These are phyloP conservation scores for Patella depressa DNA, from an alignment of 2,888 invertebrate genomes.

Conservation along the genomic window DNA sequence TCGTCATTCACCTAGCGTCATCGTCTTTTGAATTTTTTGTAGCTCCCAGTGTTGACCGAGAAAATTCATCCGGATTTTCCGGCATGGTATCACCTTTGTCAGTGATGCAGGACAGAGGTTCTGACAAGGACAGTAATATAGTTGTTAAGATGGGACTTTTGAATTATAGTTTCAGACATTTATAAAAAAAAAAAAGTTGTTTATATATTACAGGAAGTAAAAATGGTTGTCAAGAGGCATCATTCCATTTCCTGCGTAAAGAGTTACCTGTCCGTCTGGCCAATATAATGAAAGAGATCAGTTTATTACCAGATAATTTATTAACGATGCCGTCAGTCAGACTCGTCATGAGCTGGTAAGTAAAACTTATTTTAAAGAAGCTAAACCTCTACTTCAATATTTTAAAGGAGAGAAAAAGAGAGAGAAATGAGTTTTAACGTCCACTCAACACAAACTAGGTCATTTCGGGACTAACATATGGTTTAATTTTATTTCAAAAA, in stretches of 20 bases:
- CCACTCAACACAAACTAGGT: too few species aligned
- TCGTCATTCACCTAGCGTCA: too few species aligned
- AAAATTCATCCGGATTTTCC: not conserved
- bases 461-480: too few species aligned
- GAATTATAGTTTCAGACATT: not conserved
- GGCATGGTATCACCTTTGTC: too few species aligned
- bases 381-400: too few species aligned
- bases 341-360: conserved; percentile 82
- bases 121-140: too few species aligned
- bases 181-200: not conserved
- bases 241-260: conserved; percentile 93
- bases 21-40: too few species aligned
- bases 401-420: too few species aligned
- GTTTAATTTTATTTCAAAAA: too few species aligned
- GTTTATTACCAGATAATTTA: conserved; percentile 91
- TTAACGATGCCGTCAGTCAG: conserved; percentile 93
- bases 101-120: not conserved
- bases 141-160: not conserved
- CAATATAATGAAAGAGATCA: conserved; percentile 99
- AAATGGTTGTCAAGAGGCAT: conserved; percentile 79
- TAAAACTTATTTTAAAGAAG: conserved; percentile 11
- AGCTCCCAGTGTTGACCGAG: conserved; percentile 8
- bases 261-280: conserved; percentile 98
- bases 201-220: conserved; percentile 50
- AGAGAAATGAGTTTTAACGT: too few species aligned